Evolutionary conservation across 2,888 invertebrate genomes (phyloP).

Genomic region (Vesta saturnalis): DNA sequence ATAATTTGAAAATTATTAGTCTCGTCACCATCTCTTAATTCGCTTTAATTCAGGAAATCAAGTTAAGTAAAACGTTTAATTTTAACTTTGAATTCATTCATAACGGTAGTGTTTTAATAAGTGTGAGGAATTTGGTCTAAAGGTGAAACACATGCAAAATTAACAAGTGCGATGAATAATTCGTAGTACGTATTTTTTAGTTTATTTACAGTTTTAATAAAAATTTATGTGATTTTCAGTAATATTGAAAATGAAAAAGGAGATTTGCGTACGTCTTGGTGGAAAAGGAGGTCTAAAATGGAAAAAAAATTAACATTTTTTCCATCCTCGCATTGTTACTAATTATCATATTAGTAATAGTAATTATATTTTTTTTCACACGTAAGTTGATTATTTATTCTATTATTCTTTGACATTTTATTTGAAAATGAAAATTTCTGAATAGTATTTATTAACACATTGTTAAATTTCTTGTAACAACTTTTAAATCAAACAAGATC

Average conservation of each 20-base stretch:
- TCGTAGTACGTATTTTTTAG: conserved; percentile 34
- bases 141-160: not conserved
- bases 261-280: conserved; percentile 34
- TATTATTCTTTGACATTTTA: too few species aligned
- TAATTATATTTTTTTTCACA: conserved; percentile 45
- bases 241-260: conserved; percentile 30
- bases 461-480: too few species aligned
- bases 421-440: too few species aligned
- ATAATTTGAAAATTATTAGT: conserved; percentile 31
- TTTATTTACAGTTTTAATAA: conserved; percentile 8
- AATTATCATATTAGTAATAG: conserved; percentile 41
- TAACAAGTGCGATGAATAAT: conserved; percentile 29
- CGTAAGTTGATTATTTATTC: too few species aligned
- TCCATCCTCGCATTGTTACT: conserved; percentile 39
- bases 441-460: too few species aligned
- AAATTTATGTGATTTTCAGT: conserved; percentile 17
- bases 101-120: conserved; percentile 20
- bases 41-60: conserved; percentile 33
- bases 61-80: conserved; percentile 32
- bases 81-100: conserved; percentile 21
- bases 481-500: too few species aligned
- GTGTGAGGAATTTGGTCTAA: conserved; percentile 12
- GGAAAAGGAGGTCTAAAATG: conserved; percentile 41
- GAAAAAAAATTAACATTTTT: conserved; percentile 42
- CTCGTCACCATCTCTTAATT: conserved; percentile 35